Conservation (phyloP, 1,140 invertebrate species). For the Heliconius eleuchia region DNA sequence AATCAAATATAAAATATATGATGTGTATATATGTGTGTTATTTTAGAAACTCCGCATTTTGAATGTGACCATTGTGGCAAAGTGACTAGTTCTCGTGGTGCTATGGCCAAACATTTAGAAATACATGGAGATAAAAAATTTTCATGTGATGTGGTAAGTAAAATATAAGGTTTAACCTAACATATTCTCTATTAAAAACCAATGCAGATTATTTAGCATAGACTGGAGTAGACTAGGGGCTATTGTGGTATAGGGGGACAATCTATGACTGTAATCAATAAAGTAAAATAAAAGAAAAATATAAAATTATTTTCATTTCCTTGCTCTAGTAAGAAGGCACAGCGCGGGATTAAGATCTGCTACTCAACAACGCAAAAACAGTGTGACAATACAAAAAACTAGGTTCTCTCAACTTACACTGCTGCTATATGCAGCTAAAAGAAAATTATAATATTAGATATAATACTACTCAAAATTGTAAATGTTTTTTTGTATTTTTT, state of each 20-base stretch:
- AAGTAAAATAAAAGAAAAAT: background rate
- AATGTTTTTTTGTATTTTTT: background rate
- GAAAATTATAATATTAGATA: too few relatives aligned
- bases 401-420: too few relatives aligned
- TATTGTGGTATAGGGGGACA: too few relatives aligned
- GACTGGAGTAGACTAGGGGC: too few relatives aligned
- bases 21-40: background rate
- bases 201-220: too few relatives aligned
- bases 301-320: background rate
- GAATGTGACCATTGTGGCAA: slow-evolving; percentile 70
- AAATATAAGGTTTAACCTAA: too few relatives aligned
- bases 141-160: slow-evolving; percentile 66
- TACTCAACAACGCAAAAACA: too few relatives aligned
- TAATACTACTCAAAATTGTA: background rate
- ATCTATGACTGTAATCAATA: background rate
- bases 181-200: too few relatives aligned
- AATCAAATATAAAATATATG: background rate
- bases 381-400: too few relatives aligned
- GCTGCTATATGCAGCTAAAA: too few relatives aligned
- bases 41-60: slow-evolving; percentile 51
- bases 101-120: slow-evolving; percentile 71
- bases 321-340: too few relatives aligned
- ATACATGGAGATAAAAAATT: slow-evolving; percentile 73
- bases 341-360: too few relatives aligned
- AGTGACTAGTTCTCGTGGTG: slow-evolving; percentile 60